Percentiles rank a stretch among this genome's conserved stretches.
Evolutionary conservation across 2,888 invertebrate species (phyloP).

Genomic region (Eulithis prunata): DNA sequence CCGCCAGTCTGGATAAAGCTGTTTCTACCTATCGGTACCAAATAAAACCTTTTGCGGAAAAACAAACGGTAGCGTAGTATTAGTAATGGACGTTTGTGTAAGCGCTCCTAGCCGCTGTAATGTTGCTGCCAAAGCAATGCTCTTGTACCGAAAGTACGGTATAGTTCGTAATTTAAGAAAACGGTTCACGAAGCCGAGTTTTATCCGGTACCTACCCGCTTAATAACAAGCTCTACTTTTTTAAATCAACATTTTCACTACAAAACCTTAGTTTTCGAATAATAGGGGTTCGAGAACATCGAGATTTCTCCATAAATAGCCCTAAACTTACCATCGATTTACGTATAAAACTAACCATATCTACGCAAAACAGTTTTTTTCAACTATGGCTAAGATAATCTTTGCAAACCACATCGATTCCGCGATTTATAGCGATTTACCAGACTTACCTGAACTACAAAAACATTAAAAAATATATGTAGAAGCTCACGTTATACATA

Average conservation of each 20-base stretch:
- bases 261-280: too few relatives aligned
- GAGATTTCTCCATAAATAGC: neutral
- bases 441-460: too few relatives aligned
- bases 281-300: neutral
- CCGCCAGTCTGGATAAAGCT: constrained; percentile 67
- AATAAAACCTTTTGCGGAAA: constrained; percentile 59
- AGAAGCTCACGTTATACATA: too few relatives aligned
- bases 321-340: too few relatives aligned
- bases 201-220: constrained; percentile 42
- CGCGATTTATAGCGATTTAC: too few relatives aligned
- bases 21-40: constrained; percentile 64
- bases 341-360: too few relatives aligned
- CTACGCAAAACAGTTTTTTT: too few relatives aligned
- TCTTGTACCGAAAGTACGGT: constrained; percentile 34
- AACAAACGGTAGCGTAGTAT: constrained; percentile 54
- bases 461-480: too few relatives aligned
- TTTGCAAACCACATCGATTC: too few relatives aligned
- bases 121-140: constrained; percentile 52
- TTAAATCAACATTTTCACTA: neutral
- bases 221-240: constrained; percentile 34
- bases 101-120: constrained; percentile 51
- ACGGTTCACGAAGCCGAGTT: constrained; percentile 48
- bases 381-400: too few relatives aligned
- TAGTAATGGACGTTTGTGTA: constrained; percentile 52
- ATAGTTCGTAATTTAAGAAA: constrained; percentile 51